Base-by-base conservation (phyloP, 1,140 invertebrate genomes). In the Lasaia peninsularis region DNA sequence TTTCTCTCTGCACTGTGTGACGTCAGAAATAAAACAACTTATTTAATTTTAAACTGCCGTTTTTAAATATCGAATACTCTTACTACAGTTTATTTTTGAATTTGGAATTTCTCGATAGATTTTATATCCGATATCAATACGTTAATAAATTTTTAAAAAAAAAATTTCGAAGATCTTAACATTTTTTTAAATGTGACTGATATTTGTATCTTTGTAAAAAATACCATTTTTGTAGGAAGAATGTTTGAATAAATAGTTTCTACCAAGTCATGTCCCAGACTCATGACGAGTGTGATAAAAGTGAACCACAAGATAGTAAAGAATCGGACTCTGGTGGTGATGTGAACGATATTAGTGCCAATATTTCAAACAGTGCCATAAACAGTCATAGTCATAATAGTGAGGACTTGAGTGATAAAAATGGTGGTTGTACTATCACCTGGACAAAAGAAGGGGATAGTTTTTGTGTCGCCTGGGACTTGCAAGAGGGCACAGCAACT, bases 251-350 rank as follows among this genome's bases (percentile, higher is more conserved):
- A 71, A 67, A 62, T 54, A 33, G 40, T 20, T 44, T 33, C 52
- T 37, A 56, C 58, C 60, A 62, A 69, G 85, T 73, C 80, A 88
- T 88, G 85, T 86, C 85, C 77, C 78, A 87, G 56, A 71, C 77
- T 62, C 72, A 88, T 85, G 85, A 75, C 71, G 67, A 78, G 50
- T 77, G 69, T 71, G 58, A 57, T 34, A 60, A 65, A 66, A 78
- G 74, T 73, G 73, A 68, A 7, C 34, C 21, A 44, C 53, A 55
- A 16, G 21, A 28, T 37, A 37, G 31, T 28, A 55, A 37, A 14
- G 35, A 33, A 32, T 14, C 28, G 8, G 31, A 52, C 8, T 32
- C 50, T 9, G 28, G 10, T 32, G 12, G 24, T 32, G 50, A 52
- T 32, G 50, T 52, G 50, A 72, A 67, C 48, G 55, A 65, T 62